Evolutionary conservation across 1,140 invertebrate species (phyloP).

Genomic region (Calosoma granatense): DNA sequence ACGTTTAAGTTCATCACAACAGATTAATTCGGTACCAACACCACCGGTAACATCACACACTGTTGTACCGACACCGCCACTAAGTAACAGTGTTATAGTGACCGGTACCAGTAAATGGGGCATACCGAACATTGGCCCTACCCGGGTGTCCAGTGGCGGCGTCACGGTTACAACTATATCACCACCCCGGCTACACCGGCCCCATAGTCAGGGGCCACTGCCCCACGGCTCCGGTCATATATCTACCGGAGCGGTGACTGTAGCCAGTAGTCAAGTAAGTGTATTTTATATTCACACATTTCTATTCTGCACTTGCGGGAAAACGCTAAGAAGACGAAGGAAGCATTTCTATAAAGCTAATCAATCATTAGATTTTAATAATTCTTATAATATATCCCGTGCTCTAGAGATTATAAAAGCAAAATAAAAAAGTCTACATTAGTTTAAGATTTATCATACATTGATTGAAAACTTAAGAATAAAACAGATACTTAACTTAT

Average conservation of each 20-base stretch:
- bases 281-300: slow-evolving; percentile 1
- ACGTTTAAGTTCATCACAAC: slow-evolving; percentile 60
- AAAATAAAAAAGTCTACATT: no score
- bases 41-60: slow-evolving; percentile 28
- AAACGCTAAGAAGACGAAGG: no score
- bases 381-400: no score
- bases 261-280: slow-evolving; percentile 23
- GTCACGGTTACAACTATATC: slow-evolving; percentile 53
- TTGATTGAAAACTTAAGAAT: neutral
- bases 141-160: slow-evolving; percentile 45
- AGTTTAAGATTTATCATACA: neutral
- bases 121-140: slow-evolving; percentile 29
- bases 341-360: no score
- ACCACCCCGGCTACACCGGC: slow-evolving; percentile 38
- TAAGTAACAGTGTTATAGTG: slow-evolving; percentile 34
- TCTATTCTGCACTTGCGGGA: slow-evolving; percentile 1
- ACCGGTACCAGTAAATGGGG: slow-evolving; percentile 39
- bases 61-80: slow-evolving; percentile 26
- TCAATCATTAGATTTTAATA: no score
- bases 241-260: neutral
- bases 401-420: no score
- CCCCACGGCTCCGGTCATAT: slow-evolving; percentile 29
- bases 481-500: no score
- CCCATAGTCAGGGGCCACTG: slow-evolving; percentile 39
- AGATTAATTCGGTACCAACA: slow-evolving; percentile 41